Base-by-base conservation (phyloP, 2,113 vertebrate genomes). In the Anhinga rufa region DNA sequence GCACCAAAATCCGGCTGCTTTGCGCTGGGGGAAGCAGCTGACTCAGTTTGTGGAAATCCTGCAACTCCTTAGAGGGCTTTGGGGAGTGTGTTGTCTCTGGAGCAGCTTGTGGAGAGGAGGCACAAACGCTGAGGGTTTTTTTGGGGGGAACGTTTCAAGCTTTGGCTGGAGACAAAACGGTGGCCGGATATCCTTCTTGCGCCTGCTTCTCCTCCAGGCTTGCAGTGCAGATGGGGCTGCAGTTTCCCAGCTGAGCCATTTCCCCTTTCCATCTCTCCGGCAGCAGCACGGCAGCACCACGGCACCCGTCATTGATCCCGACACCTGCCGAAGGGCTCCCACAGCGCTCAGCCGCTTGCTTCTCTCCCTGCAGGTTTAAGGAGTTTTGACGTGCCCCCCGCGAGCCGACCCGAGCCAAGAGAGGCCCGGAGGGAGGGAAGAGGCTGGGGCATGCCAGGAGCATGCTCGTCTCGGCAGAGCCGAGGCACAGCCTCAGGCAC, bases 251-350 rank as follows among this genome's bases (percentile, higher is more conserved):
- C 22, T 6, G 74, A 40, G 61, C 69, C 3, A 1, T 12, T 40
- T 14, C 36, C 26, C 46, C 14, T 49, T 52, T 9, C 52, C 55
- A 1, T 10, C 46, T 11, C 19, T 36, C 46, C 0, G 3, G 65
- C 74, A 66, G 49, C 61, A 40, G 38, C 38, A 40, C 38, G 9
- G 38, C 38, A 40, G 38, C 38, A 17, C 4, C 28, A 10, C 38
- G 10, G 38, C 38, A 17, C 4, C 28, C 25, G 1, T 10, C 54
- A 0, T 1, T 0, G 3, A 6, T 10, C 40, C 61, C 80, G 9
- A 0, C 2, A 0, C 6, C 52, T 0, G 13, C 7, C 1, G 0
- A 17, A 2, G 0, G 4, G 4, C 2, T 1, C 32, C 17, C 25
- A 1, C 14, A 0, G 1, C 0, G 1, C 93, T 95, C 68, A 93